A percentile compares a stretch with the other conserved stretches of the same genome.
Evolutionary conservation across 2,113 vertebrate genomes (phyloP).

Genomic region (Paradisaea rubra): DNA sequence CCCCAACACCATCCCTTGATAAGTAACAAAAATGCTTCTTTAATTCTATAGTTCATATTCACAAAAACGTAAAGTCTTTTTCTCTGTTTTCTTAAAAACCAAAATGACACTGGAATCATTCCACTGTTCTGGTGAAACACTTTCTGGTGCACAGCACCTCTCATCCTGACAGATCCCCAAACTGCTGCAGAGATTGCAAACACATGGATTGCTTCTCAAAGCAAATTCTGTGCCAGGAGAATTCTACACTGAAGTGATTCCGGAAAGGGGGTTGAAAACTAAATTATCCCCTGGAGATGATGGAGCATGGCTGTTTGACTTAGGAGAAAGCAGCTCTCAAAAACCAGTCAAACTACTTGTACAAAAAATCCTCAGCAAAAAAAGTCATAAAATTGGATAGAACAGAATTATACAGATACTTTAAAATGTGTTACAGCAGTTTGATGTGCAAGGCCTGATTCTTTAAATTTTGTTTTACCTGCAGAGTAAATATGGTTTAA

Average conservation of each 20-base stretch:
- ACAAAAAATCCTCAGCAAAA: background rate
- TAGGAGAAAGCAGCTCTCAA: background rate
- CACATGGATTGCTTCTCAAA: background rate
- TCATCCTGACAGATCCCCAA: background rate
- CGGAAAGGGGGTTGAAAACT: background rate
- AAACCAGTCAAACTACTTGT: background rate
- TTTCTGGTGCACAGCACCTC: background rate
- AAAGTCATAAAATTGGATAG: background rate
- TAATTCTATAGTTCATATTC: background rate
- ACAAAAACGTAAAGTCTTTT: background rate
- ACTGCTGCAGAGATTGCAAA: background rate
- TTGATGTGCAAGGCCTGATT: background rate
- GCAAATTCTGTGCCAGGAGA: slow-evolving; percentile 18
- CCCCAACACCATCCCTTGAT: background rate
- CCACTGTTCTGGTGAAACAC: background rate
- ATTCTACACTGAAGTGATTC: background rate
- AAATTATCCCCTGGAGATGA: slow-evolving; percentile 33
- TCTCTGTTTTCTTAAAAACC: background rate
- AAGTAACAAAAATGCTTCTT: background rate
- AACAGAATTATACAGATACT: background rate
- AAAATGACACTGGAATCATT: background rate
- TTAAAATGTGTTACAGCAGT: background rate
- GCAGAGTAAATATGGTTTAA: background rate
- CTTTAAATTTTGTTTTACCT: background rate
- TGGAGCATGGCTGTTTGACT: background rate